Evolutionary conservation across 2,797 vertebrate species (phyloP).

Genomic region (Xenentodon cancila): DNA sequence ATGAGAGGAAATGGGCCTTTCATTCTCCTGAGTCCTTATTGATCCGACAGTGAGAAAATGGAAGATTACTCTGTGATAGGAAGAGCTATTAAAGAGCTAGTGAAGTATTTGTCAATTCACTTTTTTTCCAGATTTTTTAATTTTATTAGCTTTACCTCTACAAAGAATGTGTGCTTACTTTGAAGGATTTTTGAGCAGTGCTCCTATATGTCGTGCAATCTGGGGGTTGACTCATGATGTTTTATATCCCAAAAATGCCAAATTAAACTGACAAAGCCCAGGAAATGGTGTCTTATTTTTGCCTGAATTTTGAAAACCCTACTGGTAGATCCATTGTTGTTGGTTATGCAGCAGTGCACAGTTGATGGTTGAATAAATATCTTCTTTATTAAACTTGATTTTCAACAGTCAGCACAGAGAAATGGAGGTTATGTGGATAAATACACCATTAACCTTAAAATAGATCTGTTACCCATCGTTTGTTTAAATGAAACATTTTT

Average conservation of each 20-base stretch:
- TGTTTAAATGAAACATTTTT: conserved; percentile 7
- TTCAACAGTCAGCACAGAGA: no score
- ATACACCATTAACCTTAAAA: conserved; percentile 13
- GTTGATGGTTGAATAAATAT: not conserved
- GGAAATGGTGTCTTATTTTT: no score
- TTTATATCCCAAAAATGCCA: conserved; percentile 17
- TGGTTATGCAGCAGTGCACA: not conserved
- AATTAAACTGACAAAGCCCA: not conserved
- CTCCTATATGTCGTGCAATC: not conserved
- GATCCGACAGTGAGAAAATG: conserved; percentile 75
- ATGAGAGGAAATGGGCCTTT: conserved; percentile 72
- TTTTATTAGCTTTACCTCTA: conserved; percentile 46
- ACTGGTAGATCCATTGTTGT: not conserved
- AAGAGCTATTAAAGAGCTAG: conserved; percentile 59
- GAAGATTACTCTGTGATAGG: conserved; percentile 73
- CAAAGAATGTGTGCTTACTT: conserved; percentile 28
- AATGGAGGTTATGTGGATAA: not conserved
- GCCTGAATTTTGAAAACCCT: not conserved
- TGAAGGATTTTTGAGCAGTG: conserved; percentile 14
- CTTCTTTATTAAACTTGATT: no score
- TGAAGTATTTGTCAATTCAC: conserved; percentile 61
- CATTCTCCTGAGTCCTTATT: conserved; percentile 66
- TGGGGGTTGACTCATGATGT: conserved; percentile 7
- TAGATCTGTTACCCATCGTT: not conserved
- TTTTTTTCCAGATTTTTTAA: not conserved